Evolutionary conservation across 2,888 invertebrate species (phyloP).

Genomic region (Caradrina kadenii): DNA sequence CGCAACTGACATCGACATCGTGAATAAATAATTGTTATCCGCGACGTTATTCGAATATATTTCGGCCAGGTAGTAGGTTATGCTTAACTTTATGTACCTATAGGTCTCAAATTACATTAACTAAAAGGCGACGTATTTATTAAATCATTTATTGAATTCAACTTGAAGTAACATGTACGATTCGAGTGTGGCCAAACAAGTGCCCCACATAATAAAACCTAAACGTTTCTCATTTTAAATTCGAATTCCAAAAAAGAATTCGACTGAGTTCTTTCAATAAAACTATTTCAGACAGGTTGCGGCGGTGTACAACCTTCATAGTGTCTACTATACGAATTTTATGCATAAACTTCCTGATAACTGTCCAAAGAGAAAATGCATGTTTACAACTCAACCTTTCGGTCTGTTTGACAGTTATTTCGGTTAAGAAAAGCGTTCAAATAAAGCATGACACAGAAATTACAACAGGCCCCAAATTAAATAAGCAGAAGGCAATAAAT

Average conservation of each 20-base stretch:
- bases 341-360: not conserved
- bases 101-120: not conserved
- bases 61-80: not conserved
- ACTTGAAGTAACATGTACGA: too few species aligned
- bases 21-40: conserved; percentile 19
- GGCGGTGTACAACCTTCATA: too few species aligned
- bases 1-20: not conserved
- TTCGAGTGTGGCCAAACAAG: too few species aligned
- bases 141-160: not conserved
- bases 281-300: too few species aligned
- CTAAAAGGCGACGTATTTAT: not conserved
- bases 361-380: not conserved
- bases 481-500: conserved; percentile 48
- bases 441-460: not conserved
- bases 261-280: too few species aligned
- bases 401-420: not conserved
- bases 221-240: too few species aligned
- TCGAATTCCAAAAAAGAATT: too few species aligned
- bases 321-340: not conserved
- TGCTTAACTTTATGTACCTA: too few species aligned
- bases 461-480: conserved; percentile 35
- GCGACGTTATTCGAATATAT: not conserved
- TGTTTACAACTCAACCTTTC: not conserved
- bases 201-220: too few species aligned
- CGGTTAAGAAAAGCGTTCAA: not conserved